These are phyloP conservation scores for Brenthis daphne DNA, from an alignment of 2,888 invertebrate genomes.

Conservation along the genomic window DNA sequence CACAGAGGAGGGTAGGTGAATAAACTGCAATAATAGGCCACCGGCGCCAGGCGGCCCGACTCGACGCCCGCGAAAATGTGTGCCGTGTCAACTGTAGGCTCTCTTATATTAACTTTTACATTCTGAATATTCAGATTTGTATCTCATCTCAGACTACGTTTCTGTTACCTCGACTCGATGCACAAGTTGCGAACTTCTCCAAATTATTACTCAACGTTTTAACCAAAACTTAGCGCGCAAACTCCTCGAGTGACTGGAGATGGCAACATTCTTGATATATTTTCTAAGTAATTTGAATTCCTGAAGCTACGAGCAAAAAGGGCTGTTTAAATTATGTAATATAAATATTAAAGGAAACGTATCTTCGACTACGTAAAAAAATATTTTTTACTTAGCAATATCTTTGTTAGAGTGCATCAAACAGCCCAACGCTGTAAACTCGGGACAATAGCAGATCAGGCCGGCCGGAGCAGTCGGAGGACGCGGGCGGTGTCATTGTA, in stretches of 20 bases:
- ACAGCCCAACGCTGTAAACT: no score
- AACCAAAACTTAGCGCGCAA: not conserved
- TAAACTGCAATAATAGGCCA: conserved; percentile 62
- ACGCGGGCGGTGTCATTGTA: no score
- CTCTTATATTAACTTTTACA: not conserved
- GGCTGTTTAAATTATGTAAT: no score
- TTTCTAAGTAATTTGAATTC: not conserved
- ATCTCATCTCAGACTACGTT: not conserved
- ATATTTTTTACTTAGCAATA: no score
- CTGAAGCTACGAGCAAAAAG: not conserved
- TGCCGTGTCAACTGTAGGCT: not conserved
- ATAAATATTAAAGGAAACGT: no score
- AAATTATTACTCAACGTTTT: not conserved
- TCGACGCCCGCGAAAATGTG: conserved; percentile 41
- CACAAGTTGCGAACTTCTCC: not conserved
- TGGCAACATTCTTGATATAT: not conserved
- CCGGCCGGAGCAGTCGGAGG: no score
- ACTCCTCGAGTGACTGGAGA: not conserved
- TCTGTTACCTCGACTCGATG: not conserved
- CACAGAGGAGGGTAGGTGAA: conserved; percentile 53
- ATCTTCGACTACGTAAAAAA: no score
- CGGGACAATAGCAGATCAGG: no score
- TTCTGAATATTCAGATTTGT: not conserved
- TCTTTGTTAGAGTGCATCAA: no score
- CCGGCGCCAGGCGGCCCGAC: conserved; percentile 55